Base-by-base conservation (phyloP, 1,140 invertebrate genomes). In the Caenorhabditis briggsae region DNA sequence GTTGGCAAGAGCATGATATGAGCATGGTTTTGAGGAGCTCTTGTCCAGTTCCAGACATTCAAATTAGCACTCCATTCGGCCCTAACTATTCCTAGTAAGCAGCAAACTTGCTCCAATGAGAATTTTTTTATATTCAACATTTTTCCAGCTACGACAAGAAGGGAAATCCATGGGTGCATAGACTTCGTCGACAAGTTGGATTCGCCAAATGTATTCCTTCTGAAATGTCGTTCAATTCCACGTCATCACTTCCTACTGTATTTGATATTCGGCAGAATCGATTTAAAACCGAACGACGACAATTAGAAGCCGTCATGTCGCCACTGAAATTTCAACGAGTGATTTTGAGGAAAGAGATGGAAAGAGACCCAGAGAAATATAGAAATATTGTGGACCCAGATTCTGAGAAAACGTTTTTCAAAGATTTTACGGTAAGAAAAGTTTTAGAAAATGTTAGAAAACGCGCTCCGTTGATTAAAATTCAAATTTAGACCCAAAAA, bases 1-100 rank as follows among this genome's bases (percentile, higher is more conserved):
- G 70, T n/a, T 78, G 70, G 70, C 46, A 78, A 50, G 70, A 46
- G 2, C 70, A 78, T n/a, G 46, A 78, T 50, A 78, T 78, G 70
- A 50, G 18, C 14, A 48, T 78, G 43, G 70, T 78, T 5, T 12
- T 78, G 46, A 78, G 70, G 23, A 53, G 46, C 20, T 46, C 70
- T 18, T 78, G 33, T 16, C 70, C 43, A 2, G 20, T 78, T 23
- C 70, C 70, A 50, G 46, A 78, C n/a, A 78, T 78, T 5, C 20
- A 5, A 23, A 41, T 78, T 2, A 0, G 53, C 33, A 48, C 16
- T 18, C 33, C 12, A 6, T 58, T 53, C 3, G 50, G 50, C 2
- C 50, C 9, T 1, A 53, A 53, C 5, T 53, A 16, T 14, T 33
- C 33, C 33, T 33, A 3, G 3, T 2, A 33, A 33, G 33, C 33